Base-by-base conservation (phyloP, 2,888 invertebrate species). In the Lithophane leautieri region DNA sequence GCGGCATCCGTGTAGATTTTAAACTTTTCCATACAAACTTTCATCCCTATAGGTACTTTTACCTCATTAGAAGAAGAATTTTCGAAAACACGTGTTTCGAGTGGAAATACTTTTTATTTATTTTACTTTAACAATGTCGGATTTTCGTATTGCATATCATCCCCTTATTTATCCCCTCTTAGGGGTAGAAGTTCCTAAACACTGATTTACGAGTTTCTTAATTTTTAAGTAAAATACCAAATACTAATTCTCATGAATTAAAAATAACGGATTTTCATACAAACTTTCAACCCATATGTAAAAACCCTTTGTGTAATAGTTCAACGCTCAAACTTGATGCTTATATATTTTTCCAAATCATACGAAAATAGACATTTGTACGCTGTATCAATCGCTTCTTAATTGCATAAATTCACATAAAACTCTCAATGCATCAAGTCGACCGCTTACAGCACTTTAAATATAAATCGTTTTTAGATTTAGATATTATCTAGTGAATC, bases 381-480 rank as follows among this genome's bases (percentile, higher is more conserved):
- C 25, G 16, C n/a, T 50, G 25, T 44, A 22, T 8, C 47, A 47
- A 80, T 73, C 28, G 14, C 28, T 28, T 40, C 25, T 16, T 40
- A 34, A 76, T 70, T 52, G 44, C 67, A 67, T 58, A 52, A 44
- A 63, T 58, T 67, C 61, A 58, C 44, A 78, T 62, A 78, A 83
- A 83, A 67, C 50, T 66, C 40, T 54, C 16, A 42, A 56, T 70
- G 12, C 52, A 70, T 47, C 25, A 47, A 50, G 25, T 44, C 52
- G n/a, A 58, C 50, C 22, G 44, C 58, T 73, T 19, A 44, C 44
- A 62, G 19, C 22, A 54, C 28, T 81, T 65, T 44, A 25, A 44
- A 52, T 44, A n/a, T 63, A 40, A 67, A 56, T 52, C 0, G 12
- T 68, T 71, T 47, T 54, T 42, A 58, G 34, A 63, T 65, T 63